Percentiles rank a stretch among this genome's conserved stretches.
These are phyloP conservation scores for Pelagia noctiluca DNA, from an alignment of 30 jellyfish, hydroid and myxozoan species.

Conservation along the genomic window DNA sequence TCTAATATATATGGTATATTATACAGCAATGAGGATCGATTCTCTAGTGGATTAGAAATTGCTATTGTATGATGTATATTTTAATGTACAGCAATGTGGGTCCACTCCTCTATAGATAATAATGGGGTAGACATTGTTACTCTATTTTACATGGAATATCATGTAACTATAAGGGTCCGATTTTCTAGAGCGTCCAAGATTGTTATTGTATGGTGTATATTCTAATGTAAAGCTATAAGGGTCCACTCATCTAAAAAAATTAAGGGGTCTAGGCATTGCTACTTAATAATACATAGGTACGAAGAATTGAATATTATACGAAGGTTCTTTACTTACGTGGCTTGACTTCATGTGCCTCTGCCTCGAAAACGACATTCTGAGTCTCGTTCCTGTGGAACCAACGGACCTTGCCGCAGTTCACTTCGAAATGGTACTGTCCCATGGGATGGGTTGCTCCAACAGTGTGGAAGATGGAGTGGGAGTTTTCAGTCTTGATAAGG, in stretches of 20 bases:
- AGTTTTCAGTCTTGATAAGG: conserved; percentile 80
- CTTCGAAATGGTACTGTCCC: conserved; percentile 95
- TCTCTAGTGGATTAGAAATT: no score
- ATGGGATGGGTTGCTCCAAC: conserved; percentile 84
- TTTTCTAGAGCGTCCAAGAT: no score
- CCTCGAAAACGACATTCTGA: conserved; percentile 86
- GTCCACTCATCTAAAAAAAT: conserved; percentile 27
- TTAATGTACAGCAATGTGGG: no score
- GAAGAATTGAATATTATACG: not conserved
- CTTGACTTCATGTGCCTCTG: conserved; percentile 92
- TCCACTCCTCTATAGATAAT: no score
- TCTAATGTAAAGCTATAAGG: no score
- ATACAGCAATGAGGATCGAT: no score
- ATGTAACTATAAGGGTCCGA: no score
- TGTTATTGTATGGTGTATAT: no score
- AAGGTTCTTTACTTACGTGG: conserved; percentile 66
- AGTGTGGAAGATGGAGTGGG: conserved; percentile 92
- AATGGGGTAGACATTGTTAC: no score
- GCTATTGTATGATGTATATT: no score
- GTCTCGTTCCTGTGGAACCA: conserved; percentile 92
- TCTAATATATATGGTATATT: no score
- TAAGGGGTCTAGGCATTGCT: not conserved
- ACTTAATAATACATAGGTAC: not conserved
- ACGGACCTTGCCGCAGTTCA: conserved; percentile 88
- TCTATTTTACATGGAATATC: no score